Base-by-base conservation (phyloP, 2,888 invertebrate species). In the Cybosia mesomella region DNA sequence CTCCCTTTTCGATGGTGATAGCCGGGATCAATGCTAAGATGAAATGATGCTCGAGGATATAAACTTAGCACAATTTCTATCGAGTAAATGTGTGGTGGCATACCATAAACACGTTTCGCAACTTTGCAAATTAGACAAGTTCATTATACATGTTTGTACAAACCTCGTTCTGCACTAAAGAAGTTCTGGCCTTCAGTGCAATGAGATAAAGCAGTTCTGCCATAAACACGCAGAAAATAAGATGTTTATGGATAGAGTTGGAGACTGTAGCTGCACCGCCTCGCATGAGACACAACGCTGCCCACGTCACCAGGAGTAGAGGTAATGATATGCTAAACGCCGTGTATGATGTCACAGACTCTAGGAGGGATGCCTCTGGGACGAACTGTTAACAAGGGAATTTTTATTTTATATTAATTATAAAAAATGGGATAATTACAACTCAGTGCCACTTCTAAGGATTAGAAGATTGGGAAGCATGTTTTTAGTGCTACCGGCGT, bases 211-310 rank as follows among this genome's bases (percentile, higher is more conserved):
- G 91, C 34, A 98, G 89, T 87, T 99, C 98, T 0, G 98, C 97
- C 81, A 98, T 95, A 85, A 99, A 97, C 28, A 99, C 97, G 85
- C 98, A 98, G 73, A 98, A 96, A n/a, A 99, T 97, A 11, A 99
- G 96, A 88, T 99, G 99, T 86, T 98, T 98, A 86, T 98, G 98
- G 75, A 99, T 99, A 24, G 98, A 98, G 91, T 99, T 99, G 59
- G 98, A 98, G 82, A 99, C 99, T 0, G 98, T 98, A 69, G 97
- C 97, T 0, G 96, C 94, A 21, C 97, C 97, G 1, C 98, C 98
- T 9, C 98, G 96, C 80, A 99, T 96, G 58, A 98, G 92, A 54
- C 97, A 97, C 64, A 99, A 94, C 24, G 98, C 97, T 11, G 98
- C 91, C 87, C 98, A 96, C 0, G 98, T 97, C 66, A 96, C 95